phyloP scores from a whole-genome alignment of 30 jellyfish, hydroid and myxozoan genomes.

The Hydra vulgaris region DNA sequence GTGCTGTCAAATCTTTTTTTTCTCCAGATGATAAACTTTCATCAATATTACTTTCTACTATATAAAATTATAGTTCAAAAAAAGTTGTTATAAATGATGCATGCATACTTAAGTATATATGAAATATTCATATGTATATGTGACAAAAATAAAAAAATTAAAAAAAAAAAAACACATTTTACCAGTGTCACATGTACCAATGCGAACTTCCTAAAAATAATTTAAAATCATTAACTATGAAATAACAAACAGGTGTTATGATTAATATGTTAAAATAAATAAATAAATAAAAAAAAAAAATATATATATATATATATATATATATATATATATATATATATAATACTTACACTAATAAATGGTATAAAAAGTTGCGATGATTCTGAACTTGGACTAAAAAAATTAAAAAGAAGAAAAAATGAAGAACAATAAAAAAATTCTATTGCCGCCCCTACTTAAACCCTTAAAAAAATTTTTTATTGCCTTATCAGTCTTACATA shows the following conservation, averaged over 20 bases:
- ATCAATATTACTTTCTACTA: neutral
- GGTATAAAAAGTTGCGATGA: conserved; percentile 90
- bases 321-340: neutral
- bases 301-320: neutral
- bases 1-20: neutral
- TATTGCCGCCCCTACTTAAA: too few relatives aligned
- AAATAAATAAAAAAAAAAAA: neutral
- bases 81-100: too few relatives aligned
- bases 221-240: neutral
- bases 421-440: neutral
- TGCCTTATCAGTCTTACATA: too few relatives aligned
- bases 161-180: neutral
- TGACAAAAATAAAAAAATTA: neutral
- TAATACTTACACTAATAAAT: conserved; percentile 59
- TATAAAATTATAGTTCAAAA: too few relatives aligned
- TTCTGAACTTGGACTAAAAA: conserved; percentile 69
- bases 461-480: too few relatives aligned
- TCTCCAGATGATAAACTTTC: neutral
- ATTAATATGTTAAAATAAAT: neutral
- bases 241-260: neutral
- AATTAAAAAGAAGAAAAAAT: neutral
- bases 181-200: conserved; percentile 14
- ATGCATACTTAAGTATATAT: too few relatives aligned
- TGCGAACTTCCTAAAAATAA: conserved; percentile 43
- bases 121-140: too few relatives aligned